phyloP scores from a whole-genome alignment of 1,140 invertebrate genomes.

The Piezodorus guildinii region DNA sequence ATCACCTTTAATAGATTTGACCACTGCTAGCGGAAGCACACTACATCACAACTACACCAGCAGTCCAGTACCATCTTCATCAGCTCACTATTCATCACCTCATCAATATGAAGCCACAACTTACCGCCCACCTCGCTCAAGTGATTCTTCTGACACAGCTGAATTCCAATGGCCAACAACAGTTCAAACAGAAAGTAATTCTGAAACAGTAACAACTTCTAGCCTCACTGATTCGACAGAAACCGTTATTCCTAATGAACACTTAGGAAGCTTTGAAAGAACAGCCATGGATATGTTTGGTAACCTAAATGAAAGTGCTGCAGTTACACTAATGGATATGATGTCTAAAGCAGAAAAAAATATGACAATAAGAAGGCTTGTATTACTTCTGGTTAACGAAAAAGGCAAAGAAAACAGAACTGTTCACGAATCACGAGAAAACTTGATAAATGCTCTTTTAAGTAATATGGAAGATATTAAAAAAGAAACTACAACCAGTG shows the following conservation, averaged over 20 bases:
- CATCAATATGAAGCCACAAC: slow-evolving; percentile 18
- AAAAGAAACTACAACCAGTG: neutral
- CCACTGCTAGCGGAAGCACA: neutral
- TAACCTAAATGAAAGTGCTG: slow-evolving; percentile 58
- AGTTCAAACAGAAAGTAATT: slow-evolving; percentile 30
- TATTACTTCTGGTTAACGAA: slow-evolving; percentile 57
- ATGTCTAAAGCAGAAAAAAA: slow-evolving; percentile 70
- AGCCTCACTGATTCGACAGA: neutral
- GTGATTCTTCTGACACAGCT: slow-evolving; percentile 5
- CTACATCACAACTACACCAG: slow-evolving; percentile 1
- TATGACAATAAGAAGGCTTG: slow-evolving; percentile 56
- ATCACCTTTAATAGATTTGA: slow-evolving; percentile 2
- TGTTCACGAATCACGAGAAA: slow-evolving; percentile 47
- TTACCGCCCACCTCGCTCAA: slow-evolving; percentile 9
- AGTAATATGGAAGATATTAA: slow-evolving; percentile 29
- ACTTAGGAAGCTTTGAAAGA: slow-evolving; percentile 36
- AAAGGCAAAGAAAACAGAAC: slow-evolving; percentile 43
- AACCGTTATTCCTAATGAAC: neutral
- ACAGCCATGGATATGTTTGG: slow-evolving; percentile 57
- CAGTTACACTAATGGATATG: slow-evolving; percentile 57
- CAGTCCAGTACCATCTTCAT: neutral
- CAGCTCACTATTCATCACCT: neutral
- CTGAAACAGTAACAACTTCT: slow-evolving; percentile 6
- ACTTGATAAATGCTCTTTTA: slow-evolving; percentile 52
- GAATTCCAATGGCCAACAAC: slow-evolving; percentile 12